Evolutionary conservation across 2,888 invertebrate genomes (phyloP).

Genomic region (Rhingia rostrata): DNA sequence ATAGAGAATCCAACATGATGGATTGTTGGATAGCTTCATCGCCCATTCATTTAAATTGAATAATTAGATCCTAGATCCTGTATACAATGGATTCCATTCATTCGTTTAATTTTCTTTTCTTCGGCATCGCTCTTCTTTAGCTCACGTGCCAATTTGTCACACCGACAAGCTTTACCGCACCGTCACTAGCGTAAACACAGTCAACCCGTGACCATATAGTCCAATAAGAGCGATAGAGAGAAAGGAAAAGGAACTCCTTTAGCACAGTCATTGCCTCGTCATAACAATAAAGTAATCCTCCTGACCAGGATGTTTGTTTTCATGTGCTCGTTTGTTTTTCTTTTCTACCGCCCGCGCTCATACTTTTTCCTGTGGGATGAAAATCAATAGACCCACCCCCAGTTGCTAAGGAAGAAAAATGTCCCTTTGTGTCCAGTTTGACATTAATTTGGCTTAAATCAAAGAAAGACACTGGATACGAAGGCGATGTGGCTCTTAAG

Average conservation of each 20-base stretch:
- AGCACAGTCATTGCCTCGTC: conserved; percentile 64
- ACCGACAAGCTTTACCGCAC: conserved; percentile 46
- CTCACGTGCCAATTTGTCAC: conserved; percentile 53
- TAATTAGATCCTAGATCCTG: conserved; percentile 54
- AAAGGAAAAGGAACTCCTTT: neutral
- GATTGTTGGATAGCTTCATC: conserved; percentile 45
- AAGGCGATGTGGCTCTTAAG: neutral
- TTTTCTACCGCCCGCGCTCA: neutral
- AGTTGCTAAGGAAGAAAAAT: conserved; percentile 21
- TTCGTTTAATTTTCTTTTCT: neutral
- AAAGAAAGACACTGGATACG: conserved; percentile 20
- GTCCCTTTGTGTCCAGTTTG: conserved; percentile 54
- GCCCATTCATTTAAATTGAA: conserved; percentile 52
- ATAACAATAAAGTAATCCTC: conserved; percentile 58
- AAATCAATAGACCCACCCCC: conserved; percentile 51
- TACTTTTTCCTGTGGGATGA: neutral
- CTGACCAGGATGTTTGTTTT: conserved; percentile 17
- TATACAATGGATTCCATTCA: neutral
- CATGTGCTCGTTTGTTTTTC: conserved; percentile 1
- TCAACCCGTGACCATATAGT: conserved; percentile 2
- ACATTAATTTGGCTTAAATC: conserved; percentile 68
- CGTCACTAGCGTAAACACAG: conserved; percentile 34
- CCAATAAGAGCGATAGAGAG: neutral
- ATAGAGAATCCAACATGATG: conserved; percentile 38
- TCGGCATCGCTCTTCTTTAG: conserved; percentile 4